These are phyloP conservation scores for Falcaria lacertinaria DNA, from an alignment of 2,888 invertebrate species.

Conservation along the genomic window DNA sequence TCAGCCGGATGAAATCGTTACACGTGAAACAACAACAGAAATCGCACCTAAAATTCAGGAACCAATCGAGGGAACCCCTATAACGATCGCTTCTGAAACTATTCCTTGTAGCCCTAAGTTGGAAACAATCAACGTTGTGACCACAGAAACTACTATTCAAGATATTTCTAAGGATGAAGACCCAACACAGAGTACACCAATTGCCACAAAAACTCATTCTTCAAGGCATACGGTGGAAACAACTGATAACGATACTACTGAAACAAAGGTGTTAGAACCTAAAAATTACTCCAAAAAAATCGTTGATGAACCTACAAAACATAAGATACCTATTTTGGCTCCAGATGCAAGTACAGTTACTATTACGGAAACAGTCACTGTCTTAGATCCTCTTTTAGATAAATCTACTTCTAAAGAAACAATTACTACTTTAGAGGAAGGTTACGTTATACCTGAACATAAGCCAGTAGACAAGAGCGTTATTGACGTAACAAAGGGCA, in stretches of 20 bases:
- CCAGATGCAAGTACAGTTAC: slow-evolving; percentile 2
- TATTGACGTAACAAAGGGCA: slow-evolving; percentile 10
- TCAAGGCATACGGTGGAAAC: no score
- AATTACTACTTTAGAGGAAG: slow-evolving; percentile 11
- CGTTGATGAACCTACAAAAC: not conserved
- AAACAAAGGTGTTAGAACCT: not conserved
- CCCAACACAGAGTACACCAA: no score
- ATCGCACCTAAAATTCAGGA: not conserved
- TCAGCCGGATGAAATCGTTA: not conserved
- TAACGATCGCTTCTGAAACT: not conserved
- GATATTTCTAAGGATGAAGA: no score
- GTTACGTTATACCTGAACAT: not conserved
- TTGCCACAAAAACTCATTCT: no score
- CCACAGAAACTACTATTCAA: no score
- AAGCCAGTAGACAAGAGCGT: slow-evolving; percentile 1
- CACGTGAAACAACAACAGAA: not conserved
- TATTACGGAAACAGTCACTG: slow-evolving; percentile 7
- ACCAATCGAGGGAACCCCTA: no score
- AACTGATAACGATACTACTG: not conserved
- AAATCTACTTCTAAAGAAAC: slow-evolving; percentile 9
- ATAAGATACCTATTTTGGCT: not conserved
- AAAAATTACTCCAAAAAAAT: not conserved
- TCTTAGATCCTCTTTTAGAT: slow-evolving; percentile 8
- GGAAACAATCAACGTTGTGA: no score
- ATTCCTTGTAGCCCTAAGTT: not conserved